Evolutionary conservation across 2,888 invertebrate genomes (phyloP).

Genomic region (Monochamus alternatus): DNA sequence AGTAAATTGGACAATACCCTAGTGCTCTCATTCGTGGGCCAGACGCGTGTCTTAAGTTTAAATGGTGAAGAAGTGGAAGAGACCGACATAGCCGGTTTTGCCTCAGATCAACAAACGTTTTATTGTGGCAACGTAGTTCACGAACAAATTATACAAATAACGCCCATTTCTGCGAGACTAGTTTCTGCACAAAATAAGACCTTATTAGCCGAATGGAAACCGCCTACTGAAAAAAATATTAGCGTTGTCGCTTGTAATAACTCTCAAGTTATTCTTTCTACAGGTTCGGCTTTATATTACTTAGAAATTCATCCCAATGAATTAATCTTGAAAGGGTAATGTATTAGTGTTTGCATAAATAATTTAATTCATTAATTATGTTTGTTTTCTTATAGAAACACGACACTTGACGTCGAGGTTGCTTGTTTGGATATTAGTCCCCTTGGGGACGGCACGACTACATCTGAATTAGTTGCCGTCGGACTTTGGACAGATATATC

Average conservation of each 20-base stretch:
- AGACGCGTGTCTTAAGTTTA: constrained; percentile 91
- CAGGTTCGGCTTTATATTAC: constrained; percentile 90
- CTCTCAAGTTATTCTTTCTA: constrained; percentile 86
- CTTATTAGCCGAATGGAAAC: constrained; percentile 82
- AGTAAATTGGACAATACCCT: constrained; percentile 85
- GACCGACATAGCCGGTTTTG: constrained; percentile 93
- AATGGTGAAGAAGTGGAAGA: constrained; percentile 98
- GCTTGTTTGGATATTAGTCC: constrained; percentile 97
- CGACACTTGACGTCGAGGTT: constrained; percentile 92
- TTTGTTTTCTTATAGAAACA: constrained; percentile 72
- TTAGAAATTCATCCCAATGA: constrained; percentile 81
- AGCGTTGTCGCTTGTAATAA: constrained; percentile 91
- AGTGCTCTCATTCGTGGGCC: constrained; percentile 96
- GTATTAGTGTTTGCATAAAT: constrained; percentile 2
- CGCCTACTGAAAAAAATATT: constrained; percentile 81
- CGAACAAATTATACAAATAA: constrained; percentile 80
- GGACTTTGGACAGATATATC: constrained; percentile 99
- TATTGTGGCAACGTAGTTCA: constrained; percentile 92
- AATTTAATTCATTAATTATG: background rate
- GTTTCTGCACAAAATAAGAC: constrained; percentile 80
- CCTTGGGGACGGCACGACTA: constrained; percentile 75
- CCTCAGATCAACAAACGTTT: constrained; percentile 94
- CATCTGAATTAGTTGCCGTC: constrained; percentile 87
- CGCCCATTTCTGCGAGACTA: constrained; percentile 81
- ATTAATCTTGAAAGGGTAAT: constrained; percentile 76